Evolutionary conservation across 2,797 vertebrate genomes (phyloP).

Genomic region (Phrynocephalus guinanensis): DNA sequence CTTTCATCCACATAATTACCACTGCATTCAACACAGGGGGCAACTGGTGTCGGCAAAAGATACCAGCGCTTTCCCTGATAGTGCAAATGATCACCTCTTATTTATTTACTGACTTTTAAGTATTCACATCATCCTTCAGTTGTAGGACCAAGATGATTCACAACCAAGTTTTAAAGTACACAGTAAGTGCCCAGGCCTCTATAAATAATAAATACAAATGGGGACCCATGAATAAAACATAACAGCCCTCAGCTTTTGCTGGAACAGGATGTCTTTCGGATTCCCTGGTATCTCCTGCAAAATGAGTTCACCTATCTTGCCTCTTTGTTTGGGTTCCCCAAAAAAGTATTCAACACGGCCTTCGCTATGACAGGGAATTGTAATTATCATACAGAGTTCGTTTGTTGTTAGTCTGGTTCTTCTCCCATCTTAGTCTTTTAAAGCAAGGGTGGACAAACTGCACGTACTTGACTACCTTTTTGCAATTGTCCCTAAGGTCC

Average conservation of each 20-base stretch:
- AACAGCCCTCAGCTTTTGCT: neutral
- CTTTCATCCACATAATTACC: slow-evolving; percentile 32
- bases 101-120: neutral
- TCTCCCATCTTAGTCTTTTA: too few species aligned
- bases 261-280: neutral
- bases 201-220: slow-evolving; percentile 6
- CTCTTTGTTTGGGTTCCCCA: neutral
- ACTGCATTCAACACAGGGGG: neutral
- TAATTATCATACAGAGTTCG: too few species aligned
- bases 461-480: neutral
- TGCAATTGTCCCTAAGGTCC: neutral
- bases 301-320: neutral
- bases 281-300: neutral
- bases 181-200: neutral
- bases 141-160: neutral
- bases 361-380: neutral
- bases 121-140: neutral
- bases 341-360: neutral
- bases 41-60: slow-evolving; percentile 9
- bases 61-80: neutral
- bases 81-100: neutral
- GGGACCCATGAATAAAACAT: neutral
- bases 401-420: too few species aligned
- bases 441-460: too few species aligned
- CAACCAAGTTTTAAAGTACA: neutral